A percentile compares a stretch with the other conserved stretches of the same genome.
phyloP scores from a whole-genome alignment of 2,113 vertebrate genomes.

The Guaruba guarouba region DNA sequence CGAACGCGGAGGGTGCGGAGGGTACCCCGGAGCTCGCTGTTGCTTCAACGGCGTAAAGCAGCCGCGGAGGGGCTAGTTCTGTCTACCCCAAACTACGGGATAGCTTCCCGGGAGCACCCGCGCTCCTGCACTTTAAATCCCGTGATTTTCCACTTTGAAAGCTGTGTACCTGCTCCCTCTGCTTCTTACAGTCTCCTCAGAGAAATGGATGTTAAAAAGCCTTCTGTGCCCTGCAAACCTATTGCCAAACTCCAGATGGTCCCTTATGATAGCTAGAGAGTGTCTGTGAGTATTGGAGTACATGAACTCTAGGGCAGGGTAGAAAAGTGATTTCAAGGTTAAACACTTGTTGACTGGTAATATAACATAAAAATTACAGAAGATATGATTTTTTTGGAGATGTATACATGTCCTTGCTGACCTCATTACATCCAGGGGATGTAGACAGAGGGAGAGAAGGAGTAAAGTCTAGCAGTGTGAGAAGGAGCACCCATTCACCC shows the following conservation, averaged over 20 bases:
- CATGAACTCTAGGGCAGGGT: not conserved
- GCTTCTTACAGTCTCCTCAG: not conserved
- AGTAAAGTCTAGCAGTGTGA: not conserved
- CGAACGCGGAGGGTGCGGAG: not conserved
- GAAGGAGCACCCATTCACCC: not conserved
- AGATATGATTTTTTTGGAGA: not conserved
- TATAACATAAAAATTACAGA: not conserved
- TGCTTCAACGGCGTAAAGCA: not conserved
- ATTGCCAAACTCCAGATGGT: not conserved
- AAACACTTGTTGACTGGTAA: not conserved
- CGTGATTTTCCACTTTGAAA: not conserved
- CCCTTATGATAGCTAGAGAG: not conserved
- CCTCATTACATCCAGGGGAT: accelerated
- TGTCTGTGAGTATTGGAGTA: not conserved
- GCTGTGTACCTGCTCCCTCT: not conserved
- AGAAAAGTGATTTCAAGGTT: not conserved
- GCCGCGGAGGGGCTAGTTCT: accelerated
- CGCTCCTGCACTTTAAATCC: not conserved
- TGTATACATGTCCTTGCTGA: not conserved
- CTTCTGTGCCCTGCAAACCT: not conserved
- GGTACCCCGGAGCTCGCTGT: not conserved
- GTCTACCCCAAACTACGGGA: not conserved
- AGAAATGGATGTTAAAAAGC: not conserved
- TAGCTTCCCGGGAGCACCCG: not conserved
- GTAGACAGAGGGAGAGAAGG: not conserved